phyloP scores from a whole-genome alignment of 2,888 invertebrate species.

The Thymelicus sylvestris region DNA sequence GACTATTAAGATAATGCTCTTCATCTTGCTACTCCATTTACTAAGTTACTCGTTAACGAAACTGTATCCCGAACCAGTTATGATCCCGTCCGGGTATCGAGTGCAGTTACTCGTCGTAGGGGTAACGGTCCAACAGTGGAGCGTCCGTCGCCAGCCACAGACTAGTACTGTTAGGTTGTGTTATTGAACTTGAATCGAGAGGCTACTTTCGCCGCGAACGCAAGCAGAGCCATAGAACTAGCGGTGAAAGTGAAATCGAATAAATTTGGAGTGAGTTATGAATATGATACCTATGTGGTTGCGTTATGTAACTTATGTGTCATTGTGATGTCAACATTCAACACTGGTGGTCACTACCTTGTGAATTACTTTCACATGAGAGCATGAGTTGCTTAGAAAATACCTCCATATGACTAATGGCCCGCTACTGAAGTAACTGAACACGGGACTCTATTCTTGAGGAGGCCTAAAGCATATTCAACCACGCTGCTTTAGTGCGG shows the following conservation, averaged over 20 bases:
- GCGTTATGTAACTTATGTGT: neutral
- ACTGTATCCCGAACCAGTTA: neutral
- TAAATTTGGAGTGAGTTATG: neutral
- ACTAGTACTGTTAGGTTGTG: constrained; percentile 71
- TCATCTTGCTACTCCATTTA: constrained; percentile 53
- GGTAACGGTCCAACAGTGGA: constrained; percentile 44
- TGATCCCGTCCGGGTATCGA: constrained; percentile 2
- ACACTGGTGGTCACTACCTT: too few relatives aligned
- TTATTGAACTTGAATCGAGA: constrained; percentile 77
- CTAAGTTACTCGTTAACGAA: neutral
- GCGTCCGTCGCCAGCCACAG: constrained; percentile 51
- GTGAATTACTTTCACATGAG: too few relatives aligned
- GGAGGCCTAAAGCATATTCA: too few relatives aligned
- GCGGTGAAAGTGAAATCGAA: constrained; percentile 43
- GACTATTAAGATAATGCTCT: constrained; percentile 50
- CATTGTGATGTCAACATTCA: constrained; percentile 10
- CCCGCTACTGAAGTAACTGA: too few relatives aligned
- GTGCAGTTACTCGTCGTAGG: constrained; percentile 9
- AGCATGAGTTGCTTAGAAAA: too few relatives aligned
- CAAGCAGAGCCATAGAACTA: constrained; percentile 60
- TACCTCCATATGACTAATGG: too few relatives aligned
- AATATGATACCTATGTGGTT: too few relatives aligned
- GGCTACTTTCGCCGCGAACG: constrained; percentile 73
- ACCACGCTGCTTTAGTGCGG: too few relatives aligned
- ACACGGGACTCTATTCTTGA: too few relatives aligned